Evolutionary conservation across 2,797 vertebrate species (phyloP).

Genomic region (Melanotaenia boesemani): DNA sequence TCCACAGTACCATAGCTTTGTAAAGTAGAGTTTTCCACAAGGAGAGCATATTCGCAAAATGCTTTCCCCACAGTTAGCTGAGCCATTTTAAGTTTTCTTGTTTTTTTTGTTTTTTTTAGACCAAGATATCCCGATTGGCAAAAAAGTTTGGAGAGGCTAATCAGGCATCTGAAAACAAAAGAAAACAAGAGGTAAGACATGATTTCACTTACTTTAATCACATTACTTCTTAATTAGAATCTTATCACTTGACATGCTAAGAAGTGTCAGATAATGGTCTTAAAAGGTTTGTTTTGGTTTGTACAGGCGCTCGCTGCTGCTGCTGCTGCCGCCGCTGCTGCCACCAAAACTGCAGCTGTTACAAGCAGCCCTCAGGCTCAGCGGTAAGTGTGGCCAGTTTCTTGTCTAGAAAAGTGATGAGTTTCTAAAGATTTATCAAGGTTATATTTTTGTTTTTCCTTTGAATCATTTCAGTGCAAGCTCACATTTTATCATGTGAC

Average conservation of each 20-base stretch:
- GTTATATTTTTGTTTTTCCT: background rate
- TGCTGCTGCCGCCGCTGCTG: conserved; percentile 34
- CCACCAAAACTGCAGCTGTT: conserved; percentile 15
- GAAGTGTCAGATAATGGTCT: background rate
- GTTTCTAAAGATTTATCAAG: conserved; percentile 2
- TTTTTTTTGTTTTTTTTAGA: conserved; percentile 75
- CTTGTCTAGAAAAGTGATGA: conserved; percentile 15
- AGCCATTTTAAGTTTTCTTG: background rate
- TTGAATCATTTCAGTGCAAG: conserved; percentile 16
- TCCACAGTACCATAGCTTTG: background rate
- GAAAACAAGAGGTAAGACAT: conserved; percentile 86
- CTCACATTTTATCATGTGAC: conserved; percentile 34
- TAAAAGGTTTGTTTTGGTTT: conserved; percentile 30
- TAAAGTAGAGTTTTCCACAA: background rate
- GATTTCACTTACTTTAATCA: background rate
- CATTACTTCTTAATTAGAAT: background rate
- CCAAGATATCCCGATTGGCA: conserved; percentile 92
- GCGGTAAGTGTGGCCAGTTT: conserved; percentile 69
- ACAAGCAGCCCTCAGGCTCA: conserved; percentile 65
- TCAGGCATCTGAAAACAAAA: conserved; percentile 92
- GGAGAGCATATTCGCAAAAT: background rate
- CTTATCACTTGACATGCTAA: background rate
- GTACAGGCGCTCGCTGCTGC: conserved; percentile 69
- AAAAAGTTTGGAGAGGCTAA: conserved; percentile 95
- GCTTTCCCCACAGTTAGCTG: background rate